Conservation (phyloP, 2,888 invertebrate genomes). For the Augochlorella aurata region DNA sequence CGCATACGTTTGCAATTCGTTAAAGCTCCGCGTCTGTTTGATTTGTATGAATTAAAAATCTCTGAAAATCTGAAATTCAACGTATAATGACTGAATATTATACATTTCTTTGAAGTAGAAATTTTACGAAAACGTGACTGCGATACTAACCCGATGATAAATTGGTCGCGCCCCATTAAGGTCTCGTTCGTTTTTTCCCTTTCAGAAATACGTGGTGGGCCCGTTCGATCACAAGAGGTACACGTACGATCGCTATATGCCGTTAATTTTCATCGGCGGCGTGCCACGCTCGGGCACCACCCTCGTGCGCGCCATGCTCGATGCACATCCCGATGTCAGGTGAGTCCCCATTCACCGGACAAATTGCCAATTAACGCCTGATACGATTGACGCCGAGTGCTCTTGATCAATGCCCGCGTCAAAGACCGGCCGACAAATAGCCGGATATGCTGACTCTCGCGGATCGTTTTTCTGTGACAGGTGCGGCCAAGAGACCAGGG, state of each 20-base stretch:
- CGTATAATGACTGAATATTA: too few relatives aligned
- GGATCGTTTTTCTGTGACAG: conserved; percentile 79
- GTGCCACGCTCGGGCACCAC: conserved; percentile 99
- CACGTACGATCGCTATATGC: conserved; percentile 93
- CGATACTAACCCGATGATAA: too few relatives aligned
- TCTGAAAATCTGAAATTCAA: too few relatives aligned
- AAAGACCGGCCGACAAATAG: not conserved
- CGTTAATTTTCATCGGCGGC: conserved; percentile 98
- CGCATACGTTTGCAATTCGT: too few relatives aligned
- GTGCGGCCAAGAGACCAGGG: conserved; percentile 98
- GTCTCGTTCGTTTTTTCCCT: not conserved
- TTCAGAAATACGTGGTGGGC: conserved; percentile 86
- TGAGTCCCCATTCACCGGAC: conserved; percentile 76
- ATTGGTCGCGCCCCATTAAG: not conserved
- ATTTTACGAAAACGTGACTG: too few relatives aligned
- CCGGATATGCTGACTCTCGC: not conserved
- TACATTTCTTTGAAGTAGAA: too few relatives aligned
- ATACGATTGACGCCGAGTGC: conserved; percentile 31
- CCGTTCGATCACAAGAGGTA: conserved; percentile 86
- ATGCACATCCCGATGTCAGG: conserved; percentile 98
- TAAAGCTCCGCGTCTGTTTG: too few relatives aligned
- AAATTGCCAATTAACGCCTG: conserved; percentile 53
- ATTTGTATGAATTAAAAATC: too few relatives aligned
- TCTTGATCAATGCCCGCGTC: conserved; percentile 8
- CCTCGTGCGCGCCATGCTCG: conserved; percentile 98